phyloP scores from a whole-genome alignment of 2,888 invertebrate species.

The Sicus ferrugineus region DNA sequence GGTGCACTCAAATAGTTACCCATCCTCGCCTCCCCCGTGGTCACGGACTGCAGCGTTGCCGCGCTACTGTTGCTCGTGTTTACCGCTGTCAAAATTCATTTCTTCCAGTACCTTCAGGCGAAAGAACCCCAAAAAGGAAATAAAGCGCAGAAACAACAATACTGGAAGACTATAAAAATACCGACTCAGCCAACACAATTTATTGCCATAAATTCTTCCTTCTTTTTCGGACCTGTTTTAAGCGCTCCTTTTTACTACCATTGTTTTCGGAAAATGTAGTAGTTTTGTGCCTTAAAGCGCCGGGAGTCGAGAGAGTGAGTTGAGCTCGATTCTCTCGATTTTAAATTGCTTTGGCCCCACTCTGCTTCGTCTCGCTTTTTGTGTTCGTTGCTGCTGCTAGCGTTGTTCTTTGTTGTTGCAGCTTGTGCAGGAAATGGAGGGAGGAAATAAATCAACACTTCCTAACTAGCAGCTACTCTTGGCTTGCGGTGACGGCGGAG shows the following conservation, averaged over 20 bases:
- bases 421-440: background rate
- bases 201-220: slow-evolving; percentile 42
- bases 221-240: slow-evolving; percentile 16
- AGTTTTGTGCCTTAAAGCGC: slow-evolving; percentile 22
- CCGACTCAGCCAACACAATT: slow-evolving; percentile 39
- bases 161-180: slow-evolving; percentile 33
- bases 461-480: slow-evolving; percentile 15
- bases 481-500: slow-evolving; percentile 7
- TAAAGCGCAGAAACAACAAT: slow-evolving; percentile 32
- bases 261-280: slow-evolving; percentile 16
- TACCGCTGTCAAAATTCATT: slow-evolving; percentile 24
- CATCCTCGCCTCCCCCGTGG: background rate
- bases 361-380: slow-evolving; percentile 1
- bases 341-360: slow-evolving; percentile 20
- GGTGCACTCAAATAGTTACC: background rate
- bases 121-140: slow-evolving; percentile 6
- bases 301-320: background rate
- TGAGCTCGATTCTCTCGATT: slow-evolving; percentile 23
- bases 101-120: slow-evolving; percentile 19
- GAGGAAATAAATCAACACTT: slow-evolving; percentile 29
- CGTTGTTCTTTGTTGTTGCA: slow-evolving; percentile 5
- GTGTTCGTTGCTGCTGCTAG: background rate
- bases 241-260: background rate
- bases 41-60: background rate
- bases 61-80: slow-evolving; percentile 4